A percentile compares a stretch with the other conserved stretches of the same genome.
Conservation (phyloP, 2,113 vertebrate species). For the Tamias sibiricus region DNA sequence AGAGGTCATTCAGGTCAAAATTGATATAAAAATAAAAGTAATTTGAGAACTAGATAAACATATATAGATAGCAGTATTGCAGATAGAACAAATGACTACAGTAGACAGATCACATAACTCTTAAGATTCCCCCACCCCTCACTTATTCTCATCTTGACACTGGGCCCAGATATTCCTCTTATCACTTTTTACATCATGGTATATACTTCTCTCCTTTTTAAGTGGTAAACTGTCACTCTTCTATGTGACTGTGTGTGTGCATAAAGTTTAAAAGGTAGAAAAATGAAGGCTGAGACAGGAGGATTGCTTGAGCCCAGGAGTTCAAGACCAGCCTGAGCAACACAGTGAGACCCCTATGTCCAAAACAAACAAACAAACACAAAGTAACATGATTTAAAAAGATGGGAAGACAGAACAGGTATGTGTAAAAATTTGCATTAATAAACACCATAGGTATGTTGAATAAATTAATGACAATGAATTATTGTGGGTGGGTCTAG, state of each 20-base stretch:
- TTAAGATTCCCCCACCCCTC: not conserved
- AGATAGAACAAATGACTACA: not conserved
- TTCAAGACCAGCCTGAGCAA: not conserved
- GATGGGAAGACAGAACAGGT: not conserved
- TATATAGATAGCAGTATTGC: no score
- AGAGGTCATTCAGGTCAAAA: not conserved
- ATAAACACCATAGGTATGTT: not conserved
- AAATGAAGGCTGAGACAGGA: not conserved
- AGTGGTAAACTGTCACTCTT: not conserved
- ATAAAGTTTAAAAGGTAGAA: not conserved
- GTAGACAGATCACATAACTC: not conserved
- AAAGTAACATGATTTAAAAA: not conserved
- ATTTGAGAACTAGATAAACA: not conserved
- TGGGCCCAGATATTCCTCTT: not conserved
- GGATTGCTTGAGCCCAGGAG: not conserved
- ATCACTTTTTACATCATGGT: not conserved
- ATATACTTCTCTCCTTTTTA: not conserved
- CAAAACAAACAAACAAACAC: not conserved
- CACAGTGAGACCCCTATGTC: not conserved
- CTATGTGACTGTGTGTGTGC: not conserved
- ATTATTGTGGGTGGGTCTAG: not conserved
- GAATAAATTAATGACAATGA: not conserved
- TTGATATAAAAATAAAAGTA: not conserved
- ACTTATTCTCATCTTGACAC: slow-evolving; percentile 24
- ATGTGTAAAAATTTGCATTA: slow-evolving; percentile 1